Percentiles rank a stretch among this genome's conserved stretches.
phyloP scores from a whole-genome alignment of 2,113 vertebrate species.

The Prietella phreatophila region DNA sequence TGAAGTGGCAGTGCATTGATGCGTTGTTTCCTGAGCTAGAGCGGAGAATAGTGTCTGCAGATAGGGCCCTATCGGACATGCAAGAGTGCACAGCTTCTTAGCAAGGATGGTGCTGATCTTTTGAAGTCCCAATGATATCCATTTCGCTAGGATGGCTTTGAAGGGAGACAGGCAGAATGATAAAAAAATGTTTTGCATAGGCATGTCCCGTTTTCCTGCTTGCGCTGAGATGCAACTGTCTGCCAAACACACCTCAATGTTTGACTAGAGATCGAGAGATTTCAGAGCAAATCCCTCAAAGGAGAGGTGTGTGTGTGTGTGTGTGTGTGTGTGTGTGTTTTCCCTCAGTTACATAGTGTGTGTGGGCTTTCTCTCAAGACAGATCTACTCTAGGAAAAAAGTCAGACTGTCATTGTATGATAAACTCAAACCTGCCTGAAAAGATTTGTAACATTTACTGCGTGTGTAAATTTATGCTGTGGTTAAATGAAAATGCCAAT shows the following conservation, averaged over 20 bases:
- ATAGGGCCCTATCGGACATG: constrained; percentile 66
- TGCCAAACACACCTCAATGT: constrained; percentile 68
- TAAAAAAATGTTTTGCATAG: constrained; percentile 67
- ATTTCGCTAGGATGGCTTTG: constrained; percentile 67
- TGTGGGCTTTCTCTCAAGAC: constrained; percentile 51
- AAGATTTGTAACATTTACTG: background rate
- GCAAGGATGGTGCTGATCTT: constrained; percentile 60
- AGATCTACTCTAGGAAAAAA: background rate
- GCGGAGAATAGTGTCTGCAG: constrained; percentile 49
- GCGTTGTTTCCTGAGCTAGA: constrained; percentile 53
- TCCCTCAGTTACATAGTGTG: constrained; percentile 15
- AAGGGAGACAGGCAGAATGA: constrained; percentile 68
- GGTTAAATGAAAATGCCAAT: background rate
- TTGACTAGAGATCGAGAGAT: constrained; percentile 75
- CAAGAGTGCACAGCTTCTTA: constrained; percentile 64
- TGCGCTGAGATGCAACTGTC: constrained; percentile 63
- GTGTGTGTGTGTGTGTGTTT: constrained; percentile 18
- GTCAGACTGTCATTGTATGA: constrained; percentile 9
- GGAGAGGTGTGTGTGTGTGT: constrained; percentile 18
- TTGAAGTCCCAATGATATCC: constrained; percentile 70
- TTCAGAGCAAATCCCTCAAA: constrained; percentile 66
- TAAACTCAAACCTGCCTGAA: constrained; percentile 11
- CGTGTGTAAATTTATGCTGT: background rate
- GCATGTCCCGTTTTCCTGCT: constrained; percentile 65
- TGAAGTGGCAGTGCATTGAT: constrained; percentile 52